Evolutionary conservation across 1,140 invertebrate species (phyloP), one percentile per base, ranked within the genome.

Genomic region (Eupeodes corollae): DNA sequence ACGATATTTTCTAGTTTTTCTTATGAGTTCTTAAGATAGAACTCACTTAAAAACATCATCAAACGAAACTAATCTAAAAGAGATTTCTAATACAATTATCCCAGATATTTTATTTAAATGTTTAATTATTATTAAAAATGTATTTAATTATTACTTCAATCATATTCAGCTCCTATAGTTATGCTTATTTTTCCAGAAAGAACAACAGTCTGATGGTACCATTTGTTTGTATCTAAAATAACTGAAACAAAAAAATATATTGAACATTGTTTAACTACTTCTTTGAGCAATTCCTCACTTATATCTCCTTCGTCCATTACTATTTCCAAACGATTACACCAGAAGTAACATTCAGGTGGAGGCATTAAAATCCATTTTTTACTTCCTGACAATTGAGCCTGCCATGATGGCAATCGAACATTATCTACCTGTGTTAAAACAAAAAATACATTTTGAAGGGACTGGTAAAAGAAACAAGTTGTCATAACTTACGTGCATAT

Each of bases 91-190:
- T n/a, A n/a, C n/a, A n/a, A n/a, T n/a, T n/a, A n/a, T n/a, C n/a
- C n/a, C n/a, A n/a, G n/a, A n/a, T n/a, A n/a, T n/a, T n/a, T n/a
- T n/a, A n/a, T n/a, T n/a, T n/a, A n/a, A n/a, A n/a, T n/a, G n/a
- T n/a, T n/a, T n/a, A n/a, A n/a, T n/a, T n/a, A n/a, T n/a, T n/a
- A n/a, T n/a, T n/a, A n/a, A n/a, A n/a, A n/a, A n/a, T n/a, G n/a
- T n/a, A n/a, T n/a, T n/a, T n/a, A n/a, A n/a, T n/a, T n/a, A n/a
- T n/a, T n/a, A n/a, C n/a, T 47, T 77, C 72, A 93, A 66, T 97
- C 91, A 61, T 88, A 97, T 69, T 97, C 93, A 0, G 91, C 89
- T 18, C 93, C 92, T 57, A 97, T 95, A 1, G 91, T 92, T 47
- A 96, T 91, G 70, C 91, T 96, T 51, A 95, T 82, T 49, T 89